phyloP scores from a whole-genome alignment of 2,888 invertebrate species.

The Synergus umbraculus region DNA sequence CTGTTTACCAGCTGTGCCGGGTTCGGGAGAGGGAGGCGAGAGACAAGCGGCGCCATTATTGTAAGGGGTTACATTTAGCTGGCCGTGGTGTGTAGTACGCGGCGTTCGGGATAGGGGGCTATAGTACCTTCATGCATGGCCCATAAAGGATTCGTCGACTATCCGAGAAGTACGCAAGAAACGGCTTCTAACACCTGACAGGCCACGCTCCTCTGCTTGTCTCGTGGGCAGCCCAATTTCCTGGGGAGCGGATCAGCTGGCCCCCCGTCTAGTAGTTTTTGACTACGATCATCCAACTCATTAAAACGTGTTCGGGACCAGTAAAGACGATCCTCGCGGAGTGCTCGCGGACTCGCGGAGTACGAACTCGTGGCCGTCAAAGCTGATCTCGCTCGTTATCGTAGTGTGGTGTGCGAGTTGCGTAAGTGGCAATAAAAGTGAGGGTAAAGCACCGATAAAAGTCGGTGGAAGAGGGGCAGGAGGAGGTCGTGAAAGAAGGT shows the following conservation, averaged over 20 bases:
- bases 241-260: slow-evolving; percentile 53
- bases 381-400: slow-evolving; percentile 46
- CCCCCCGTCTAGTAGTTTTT: slow-evolving; percentile 7
- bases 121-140: slow-evolving; percentile 91
- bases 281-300: not conserved
- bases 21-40: slow-evolving; percentile 78
- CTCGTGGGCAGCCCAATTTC: slow-evolving; percentile 56
- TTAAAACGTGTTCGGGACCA: slow-evolving; percentile 2
- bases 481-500: slow-evolving; percentile 43
- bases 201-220: slow-evolving; percentile 59
- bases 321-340: slow-evolving; percentile 10
- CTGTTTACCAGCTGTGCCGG: slow-evolving; percentile 77
- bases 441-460: slow-evolving; percentile 52
- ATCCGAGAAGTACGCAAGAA: slow-evolving; percentile 82
- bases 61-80: slow-evolving; percentile 79
- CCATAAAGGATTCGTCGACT: slow-evolving; percentile 91
- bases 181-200: slow-evolving; percentile 78
- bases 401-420: slow-evolving; percentile 68
- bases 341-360: slow-evolving; percentile 15
- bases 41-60: slow-evolving; percentile 79
- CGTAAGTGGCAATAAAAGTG: slow-evolving; percentile 67
- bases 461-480: slow-evolving; percentile 38
- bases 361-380: slow-evolving; percentile 40
- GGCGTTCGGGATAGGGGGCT: slow-evolving; percentile 88
- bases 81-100: slow-evolving; percentile 80